phyloP scores from a whole-genome alignment of 2,888 invertebrate genomes.

The Panzeria rudis region DNA sequence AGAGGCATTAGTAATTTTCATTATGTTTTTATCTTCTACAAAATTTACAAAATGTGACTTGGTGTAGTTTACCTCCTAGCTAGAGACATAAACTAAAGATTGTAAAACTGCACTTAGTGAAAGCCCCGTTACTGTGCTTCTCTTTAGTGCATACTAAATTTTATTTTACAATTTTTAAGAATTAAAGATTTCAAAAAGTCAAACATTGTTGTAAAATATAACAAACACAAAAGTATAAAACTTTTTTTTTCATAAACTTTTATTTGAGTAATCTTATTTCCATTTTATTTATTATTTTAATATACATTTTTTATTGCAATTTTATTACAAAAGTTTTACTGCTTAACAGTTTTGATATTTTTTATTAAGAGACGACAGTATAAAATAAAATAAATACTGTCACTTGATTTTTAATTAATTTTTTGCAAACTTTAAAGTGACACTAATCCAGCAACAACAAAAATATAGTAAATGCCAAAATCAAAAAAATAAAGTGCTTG shows the following conservation, averaged over 20 bases:
- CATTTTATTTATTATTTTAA: conserved; percentile 33
- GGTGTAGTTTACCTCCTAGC: too few relatives aligned
- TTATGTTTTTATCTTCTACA: too few relatives aligned
- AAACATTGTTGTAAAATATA: neutral
- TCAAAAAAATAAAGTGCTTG: conserved; percentile 29
- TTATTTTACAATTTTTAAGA: neutral
- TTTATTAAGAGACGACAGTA: neutral
- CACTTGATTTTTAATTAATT: conserved; percentile 62
- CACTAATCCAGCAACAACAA: conserved; percentile 1
- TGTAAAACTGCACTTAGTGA: neutral
- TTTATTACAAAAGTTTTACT: neutral
- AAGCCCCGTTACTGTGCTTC: neutral
- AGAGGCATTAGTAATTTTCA: too few relatives aligned
- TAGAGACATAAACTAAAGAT: too few relatives aligned
- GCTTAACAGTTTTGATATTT: neutral
- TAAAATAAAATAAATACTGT: conserved; percentile 27
- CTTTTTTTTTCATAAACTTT: conserved; percentile 17
- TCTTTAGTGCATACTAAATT: neutral
- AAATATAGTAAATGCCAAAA: neutral
- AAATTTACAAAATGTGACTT: too few relatives aligned
- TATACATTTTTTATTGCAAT: too few relatives aligned
- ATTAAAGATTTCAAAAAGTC: neutral
- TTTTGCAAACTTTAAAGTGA: conserved; percentile 49
- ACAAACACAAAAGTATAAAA: neutral
- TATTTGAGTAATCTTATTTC: neutral